A percentile compares a stretch with the other conserved stretches of the same genome.
Conservation (phyloP, 1,140 invertebrate genomes). For the Tetramorium alpestre region DNA sequence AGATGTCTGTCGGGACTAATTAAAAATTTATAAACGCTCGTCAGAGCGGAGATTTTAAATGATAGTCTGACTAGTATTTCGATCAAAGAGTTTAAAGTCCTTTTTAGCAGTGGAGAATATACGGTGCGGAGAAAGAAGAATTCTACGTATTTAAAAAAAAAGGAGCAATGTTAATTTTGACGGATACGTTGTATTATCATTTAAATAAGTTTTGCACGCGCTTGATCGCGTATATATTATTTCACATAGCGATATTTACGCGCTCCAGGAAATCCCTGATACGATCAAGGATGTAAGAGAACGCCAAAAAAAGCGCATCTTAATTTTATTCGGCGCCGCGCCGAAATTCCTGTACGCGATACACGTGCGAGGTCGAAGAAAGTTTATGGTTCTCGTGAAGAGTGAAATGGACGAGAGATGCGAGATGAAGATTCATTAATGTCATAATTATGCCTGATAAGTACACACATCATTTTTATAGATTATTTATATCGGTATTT, state of each 20-base stretch:
- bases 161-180: background rate
- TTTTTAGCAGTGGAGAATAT: background rate
- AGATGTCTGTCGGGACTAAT: background rate
- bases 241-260: conserved; percentile 23
- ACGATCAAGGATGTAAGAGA: background rate
- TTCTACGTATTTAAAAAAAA: background rate
- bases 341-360: conserved; percentile 26
- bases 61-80: background rate
- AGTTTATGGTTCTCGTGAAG: conserved; percentile 2
- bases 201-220: conserved; percentile 2
- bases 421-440: background rate
- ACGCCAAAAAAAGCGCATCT: background rate
- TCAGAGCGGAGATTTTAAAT: background rate
- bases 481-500: conserved; percentile 7
- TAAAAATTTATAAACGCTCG: background rate
- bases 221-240: background rate
- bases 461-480: background rate
- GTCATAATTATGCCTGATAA: background rate
- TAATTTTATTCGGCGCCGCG: conserved; percentile 51
- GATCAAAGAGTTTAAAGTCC: background rate
- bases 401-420: background rate
- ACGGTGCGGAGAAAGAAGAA: background rate
- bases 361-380: background rate
- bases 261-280: conserved; percentile 30
- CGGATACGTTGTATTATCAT: background rate